phyloP scores from a whole-genome alignment of 2,888 invertebrate species.

The Caenorhabditis panamensis region DNA sequence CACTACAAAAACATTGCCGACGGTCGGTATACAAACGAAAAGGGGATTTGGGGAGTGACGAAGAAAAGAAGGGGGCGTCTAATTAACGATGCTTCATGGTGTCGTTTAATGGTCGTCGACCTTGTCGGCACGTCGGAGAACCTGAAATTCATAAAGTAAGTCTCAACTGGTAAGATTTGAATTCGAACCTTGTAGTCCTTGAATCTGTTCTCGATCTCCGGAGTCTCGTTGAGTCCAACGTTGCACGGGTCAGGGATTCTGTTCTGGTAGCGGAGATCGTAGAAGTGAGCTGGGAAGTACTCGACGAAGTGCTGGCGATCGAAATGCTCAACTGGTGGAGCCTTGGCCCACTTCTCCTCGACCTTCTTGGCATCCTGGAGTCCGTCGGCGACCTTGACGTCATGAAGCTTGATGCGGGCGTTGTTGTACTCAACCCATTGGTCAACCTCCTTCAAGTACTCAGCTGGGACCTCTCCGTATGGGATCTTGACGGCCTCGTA shows the following conservation, averaged over 20 bases:
- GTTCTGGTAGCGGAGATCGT: slow-evolving; percentile 78
- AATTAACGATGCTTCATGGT: slow-evolving; percentile 31
- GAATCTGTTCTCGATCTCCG: slow-evolving; percentile 77
- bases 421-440: slow-evolving; percentile 79
- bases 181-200: slow-evolving; percentile 76
- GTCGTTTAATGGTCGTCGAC: slow-evolving; percentile 77
- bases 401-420: slow-evolving; percentile 76
- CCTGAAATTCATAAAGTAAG: slow-evolving; percentile 56
- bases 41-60: slow-evolving; percentile 24
- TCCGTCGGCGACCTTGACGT: slow-evolving; percentile 78
- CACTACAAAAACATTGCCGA: slow-evolving; percentile 43
- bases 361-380: slow-evolving; percentile 79
- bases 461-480: slow-evolving; percentile 78
- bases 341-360: slow-evolving; percentile 80
- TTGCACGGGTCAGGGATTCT: slow-evolving; percentile 78
- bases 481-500: slow-evolving; percentile 80
- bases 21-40: slow-evolving; percentile 22
- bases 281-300: slow-evolving; percentile 77
- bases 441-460: slow-evolving; percentile 76
- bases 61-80: slow-evolving; percentile 33
- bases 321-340: slow-evolving; percentile 81
- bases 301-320: slow-evolving; percentile 79
- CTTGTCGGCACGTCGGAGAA: slow-evolving; percentile 79
- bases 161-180: not conserved
- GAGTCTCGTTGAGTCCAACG: slow-evolving; percentile 78